phyloP scores from a whole-genome alignment of 2,797 vertebrate genomes.

The Catharus ustulatus region DNA sequence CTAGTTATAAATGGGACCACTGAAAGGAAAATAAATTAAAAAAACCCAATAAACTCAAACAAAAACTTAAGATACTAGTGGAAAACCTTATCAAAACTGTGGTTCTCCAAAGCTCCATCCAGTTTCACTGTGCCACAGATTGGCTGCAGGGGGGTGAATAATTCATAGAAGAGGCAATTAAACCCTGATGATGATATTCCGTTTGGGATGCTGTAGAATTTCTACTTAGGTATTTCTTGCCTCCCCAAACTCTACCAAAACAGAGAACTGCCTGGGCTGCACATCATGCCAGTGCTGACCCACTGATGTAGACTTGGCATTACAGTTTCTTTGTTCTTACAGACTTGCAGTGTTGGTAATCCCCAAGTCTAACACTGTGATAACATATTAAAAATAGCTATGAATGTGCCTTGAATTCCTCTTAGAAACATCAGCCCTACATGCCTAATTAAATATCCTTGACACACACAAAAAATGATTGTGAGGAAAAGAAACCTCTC shows the following conservation, averaged over 20 bases:
- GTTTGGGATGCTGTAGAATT: not conserved
- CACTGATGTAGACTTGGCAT: not conserved
- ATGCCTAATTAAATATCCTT: conserved; percentile 40
- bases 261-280: not conserved
- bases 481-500: not conserved
- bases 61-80: not conserved
- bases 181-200: not conserved
- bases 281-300: not conserved
- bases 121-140: not conserved
- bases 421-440: conserved; percentile 22
- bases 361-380: not conserved
- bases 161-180: not conserved
- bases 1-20: not conserved
- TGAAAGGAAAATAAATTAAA: not conserved
- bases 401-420: not conserved
- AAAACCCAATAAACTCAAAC: not conserved
- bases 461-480: conserved; percentile 1
- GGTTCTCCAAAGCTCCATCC: not conserved
- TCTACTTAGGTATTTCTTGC: not conserved
- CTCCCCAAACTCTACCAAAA: not conserved
- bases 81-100: not conserved
- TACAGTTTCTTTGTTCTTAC: not conserved
- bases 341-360: not conserved
- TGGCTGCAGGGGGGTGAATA: not conserved
- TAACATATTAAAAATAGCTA: conserved; percentile 14